A percentile compares a stretch with the other conserved stretches of the same genome.
Evolutionary conservation across 2,888 invertebrate genomes (phyloP).

Genomic region (Stramonita haemastoma): DNA sequence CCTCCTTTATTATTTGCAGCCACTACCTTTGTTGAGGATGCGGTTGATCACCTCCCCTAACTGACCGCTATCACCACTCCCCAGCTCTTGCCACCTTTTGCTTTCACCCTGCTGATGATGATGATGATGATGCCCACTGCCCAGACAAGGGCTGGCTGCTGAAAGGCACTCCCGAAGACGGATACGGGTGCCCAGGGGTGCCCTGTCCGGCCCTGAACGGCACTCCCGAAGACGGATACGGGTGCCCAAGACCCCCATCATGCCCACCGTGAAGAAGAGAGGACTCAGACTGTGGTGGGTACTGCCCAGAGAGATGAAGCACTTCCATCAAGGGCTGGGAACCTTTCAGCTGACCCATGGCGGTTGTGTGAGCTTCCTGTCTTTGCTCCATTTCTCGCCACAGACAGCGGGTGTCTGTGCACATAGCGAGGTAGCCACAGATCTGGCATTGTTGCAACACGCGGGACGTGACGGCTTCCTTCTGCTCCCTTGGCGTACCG

Average conservation of each 20-base stretch:
- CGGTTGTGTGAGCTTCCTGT: background rate
- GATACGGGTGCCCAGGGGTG: background rate
- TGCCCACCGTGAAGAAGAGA: background rate
- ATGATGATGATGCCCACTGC: no score
- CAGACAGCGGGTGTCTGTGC: background rate
- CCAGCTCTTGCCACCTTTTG: background rate
- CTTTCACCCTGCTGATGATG: no score
- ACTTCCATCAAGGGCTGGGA: background rate
- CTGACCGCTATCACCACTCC: background rate
- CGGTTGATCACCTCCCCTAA: background rate
- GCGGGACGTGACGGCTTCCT: background rate
- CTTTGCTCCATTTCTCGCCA: slow-evolving; percentile 3
- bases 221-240: background rate
- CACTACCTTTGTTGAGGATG: background rate
- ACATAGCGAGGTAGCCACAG: background rate
- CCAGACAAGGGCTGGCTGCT: no score
- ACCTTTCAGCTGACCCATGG: background rate
- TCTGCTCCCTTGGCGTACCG: background rate
- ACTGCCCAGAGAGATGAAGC: background rate
- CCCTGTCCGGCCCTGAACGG: background rate
- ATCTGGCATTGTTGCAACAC: slow-evolving; percentile 28
- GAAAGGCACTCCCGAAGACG: background rate
- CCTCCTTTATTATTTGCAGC: background rate
- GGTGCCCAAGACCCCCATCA: background rate
- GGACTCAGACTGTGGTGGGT: background rate